phyloP scores from a whole-genome alignment of 2,113 vertebrate species.

The Brachypteracias leptosomus region DNA sequence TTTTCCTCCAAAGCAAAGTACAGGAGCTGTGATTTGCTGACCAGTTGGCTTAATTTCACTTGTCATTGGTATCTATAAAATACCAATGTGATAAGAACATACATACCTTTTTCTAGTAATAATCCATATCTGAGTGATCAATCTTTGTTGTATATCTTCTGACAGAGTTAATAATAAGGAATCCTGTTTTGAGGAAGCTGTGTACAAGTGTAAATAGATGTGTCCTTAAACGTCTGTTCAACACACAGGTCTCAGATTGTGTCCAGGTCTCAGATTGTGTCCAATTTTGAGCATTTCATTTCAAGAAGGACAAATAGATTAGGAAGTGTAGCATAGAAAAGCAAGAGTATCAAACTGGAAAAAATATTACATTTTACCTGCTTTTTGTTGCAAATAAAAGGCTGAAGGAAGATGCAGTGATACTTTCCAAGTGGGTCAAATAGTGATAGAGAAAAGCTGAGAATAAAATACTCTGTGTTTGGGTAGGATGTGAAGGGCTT shows the following conservation, averaged over 20 bases:
- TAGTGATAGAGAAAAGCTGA: background rate
- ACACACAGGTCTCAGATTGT: fast-evolving
- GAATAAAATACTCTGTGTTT: background rate
- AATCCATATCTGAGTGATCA: background rate
- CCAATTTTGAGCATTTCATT: background rate
- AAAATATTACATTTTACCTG: background rate
- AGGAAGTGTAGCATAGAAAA: fast-evolving
- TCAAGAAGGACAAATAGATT: fast-evolving
- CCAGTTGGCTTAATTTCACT: background rate
- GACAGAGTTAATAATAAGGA: background rate
- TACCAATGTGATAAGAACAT: background rate
- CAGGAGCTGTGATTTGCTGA: background rate
- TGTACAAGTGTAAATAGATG: fast-evolving
- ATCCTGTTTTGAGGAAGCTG: background rate
- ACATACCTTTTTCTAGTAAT: background rate
- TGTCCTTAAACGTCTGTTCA: background rate
- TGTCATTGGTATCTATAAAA: background rate
- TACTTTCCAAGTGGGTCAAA: background rate
- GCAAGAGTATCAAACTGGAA: background rate
- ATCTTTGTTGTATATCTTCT: background rate
- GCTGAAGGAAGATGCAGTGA: background rate
- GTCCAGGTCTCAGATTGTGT: background rate
- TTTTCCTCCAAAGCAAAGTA: background rate
- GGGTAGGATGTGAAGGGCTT: background rate
- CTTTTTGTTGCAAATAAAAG: background rate